Evolutionary conservation across 2,888 invertebrate genomes (phyloP), one percentile per base, ranked within the genome.

Genomic region (Zygogramma bicolorata): DNA sequence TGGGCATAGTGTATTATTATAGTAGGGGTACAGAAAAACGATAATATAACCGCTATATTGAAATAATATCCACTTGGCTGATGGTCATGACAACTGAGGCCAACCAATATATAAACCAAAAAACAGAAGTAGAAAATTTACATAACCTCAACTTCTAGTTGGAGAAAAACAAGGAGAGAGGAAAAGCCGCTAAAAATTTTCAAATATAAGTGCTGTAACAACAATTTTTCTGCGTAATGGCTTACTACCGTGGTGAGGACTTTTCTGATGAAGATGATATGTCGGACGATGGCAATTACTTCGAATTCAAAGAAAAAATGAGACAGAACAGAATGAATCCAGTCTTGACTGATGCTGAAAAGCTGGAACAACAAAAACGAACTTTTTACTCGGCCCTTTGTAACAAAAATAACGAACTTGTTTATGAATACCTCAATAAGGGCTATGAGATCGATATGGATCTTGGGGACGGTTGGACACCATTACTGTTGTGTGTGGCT

Each of bases 381-480:
- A 20, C 63, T 1, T 70, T 81, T 40, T 82, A 78, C 58, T 72
- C 65, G 25, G 77, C 79, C 6, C 76, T 83, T 60, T 76, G 77
- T 27, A 71, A 49, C 46, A 79, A 77, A 34, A 75, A 77, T 46
- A 34, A 75, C 3, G 65, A 74, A n/a, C 65, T 31, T 10, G 75
- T 82, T 8, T 40, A 59, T 15, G 73, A 79, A 53, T 66, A 76
- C 38, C 53, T 83, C 59, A 85, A 88, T 0, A 88, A 88, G 80
- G 75, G 84, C 58, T 78, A 86, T 62, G 79, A 87, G 77, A 78
- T 88, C n/a, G 85, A 89, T 77, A 77, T 80, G 10, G 81, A 81
- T 74, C 82, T 92, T 29, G 86, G 88, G 62, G 89, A 89, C 79
- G 90, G 90, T 27, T 92, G 92, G 92, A 91, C 90, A 59, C 88